Evolutionary conservation across 30 jellyfish, hydroid and myxozoan genomes (phyloP).

Genomic region (Turritopsis rubra): DNA sequence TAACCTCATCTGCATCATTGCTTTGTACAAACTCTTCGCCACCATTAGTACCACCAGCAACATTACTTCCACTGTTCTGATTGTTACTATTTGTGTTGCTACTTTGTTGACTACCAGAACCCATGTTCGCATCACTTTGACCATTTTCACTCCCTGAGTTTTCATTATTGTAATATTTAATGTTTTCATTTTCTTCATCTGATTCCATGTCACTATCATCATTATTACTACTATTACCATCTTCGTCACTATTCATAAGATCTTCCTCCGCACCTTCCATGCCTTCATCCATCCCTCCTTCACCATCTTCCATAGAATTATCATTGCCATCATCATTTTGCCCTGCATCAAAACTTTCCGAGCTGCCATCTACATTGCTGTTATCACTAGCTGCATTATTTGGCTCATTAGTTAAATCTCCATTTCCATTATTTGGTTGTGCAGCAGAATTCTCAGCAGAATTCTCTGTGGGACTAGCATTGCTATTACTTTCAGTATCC

Average conservation of each 20-base stretch:
- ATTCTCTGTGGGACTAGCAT: not conserved
- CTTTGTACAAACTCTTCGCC: slow-evolving; percentile 23
- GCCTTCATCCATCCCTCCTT: slow-evolving; percentile 8
- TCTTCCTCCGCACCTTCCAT: slow-evolving; percentile 14
- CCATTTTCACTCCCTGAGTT: slow-evolving; percentile 15
- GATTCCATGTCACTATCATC: slow-evolving; percentile 3
- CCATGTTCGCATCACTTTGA: not conserved
- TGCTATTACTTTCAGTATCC: not conserved
- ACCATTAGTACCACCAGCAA: not conserved
- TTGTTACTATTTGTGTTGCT: not conserved
- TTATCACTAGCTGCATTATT: not conserved
- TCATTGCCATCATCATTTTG: not conserved
- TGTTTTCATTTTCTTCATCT: slow-evolving; percentile 27
- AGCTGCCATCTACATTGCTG: not conserved
- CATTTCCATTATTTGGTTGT: not conserved
- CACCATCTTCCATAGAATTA: slow-evolving; percentile 5
- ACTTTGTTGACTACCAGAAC: slow-evolving; percentile 15
- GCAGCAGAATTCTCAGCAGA: slow-evolving; percentile 13
- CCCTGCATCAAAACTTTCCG: not conserved
- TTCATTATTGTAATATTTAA: not conserved
- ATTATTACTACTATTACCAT: not conserved
- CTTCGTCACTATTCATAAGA: slow-evolving; percentile 21
- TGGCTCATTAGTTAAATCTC: not conserved
- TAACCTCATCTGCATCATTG: slow-evolving; percentile 17
- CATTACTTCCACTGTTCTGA: slow-evolving; percentile 3